Evolutionary conservation across 2,113 vertebrate genomes (phyloP).

Genomic region (Ornithorhynchus anatinus): DNA sequence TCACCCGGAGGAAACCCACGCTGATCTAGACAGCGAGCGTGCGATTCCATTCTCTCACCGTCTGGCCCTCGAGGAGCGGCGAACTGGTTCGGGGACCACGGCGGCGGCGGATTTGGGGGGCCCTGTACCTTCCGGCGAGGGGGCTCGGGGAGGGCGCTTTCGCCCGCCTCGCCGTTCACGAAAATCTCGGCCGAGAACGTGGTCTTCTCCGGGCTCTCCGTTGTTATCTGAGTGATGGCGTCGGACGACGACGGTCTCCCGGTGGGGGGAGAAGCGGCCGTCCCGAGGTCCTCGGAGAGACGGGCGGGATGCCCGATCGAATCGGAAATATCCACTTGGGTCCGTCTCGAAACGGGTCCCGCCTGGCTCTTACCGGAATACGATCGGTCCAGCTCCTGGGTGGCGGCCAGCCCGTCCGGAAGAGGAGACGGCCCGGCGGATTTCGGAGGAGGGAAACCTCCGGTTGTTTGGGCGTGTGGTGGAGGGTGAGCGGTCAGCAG

Average conservation of each 20-base stretch:
- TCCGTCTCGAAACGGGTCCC: conserved; percentile 7
- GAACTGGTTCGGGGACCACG: not conserved
- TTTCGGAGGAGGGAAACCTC: not conserved
- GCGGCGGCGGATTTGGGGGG: not conserved
- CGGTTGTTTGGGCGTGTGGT: conserved; percentile 29
- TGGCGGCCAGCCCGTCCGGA: conserved; percentile 2
- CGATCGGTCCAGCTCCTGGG: conserved; percentile 47
- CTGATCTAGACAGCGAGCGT: not conserved
- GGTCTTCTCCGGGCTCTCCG: conserved; percentile 42
- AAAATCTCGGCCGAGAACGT: conserved; percentile 67
- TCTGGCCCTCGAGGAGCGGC: conserved; percentile 15
- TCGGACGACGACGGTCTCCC: conserved; percentile 50
- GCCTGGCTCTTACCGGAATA: conserved; percentile 41
- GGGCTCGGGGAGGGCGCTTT: fast-evolving
- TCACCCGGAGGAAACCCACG: too few relatives aligned
- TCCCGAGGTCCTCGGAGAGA: not conserved
- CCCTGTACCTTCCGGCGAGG: not conserved
- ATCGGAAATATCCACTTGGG: not conserved
- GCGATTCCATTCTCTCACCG: conserved; percentile 59
- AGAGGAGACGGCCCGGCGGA: not conserved
- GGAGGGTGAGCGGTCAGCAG: not conserved
- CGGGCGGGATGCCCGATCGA: conserved; percentile 7
- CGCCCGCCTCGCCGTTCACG: not conserved
- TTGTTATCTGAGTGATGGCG: conserved; percentile 70
- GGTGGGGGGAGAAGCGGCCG: not conserved